Conservation (phyloP, 2,888 invertebrate genomes). For the Heliconius cydno region DNA sequence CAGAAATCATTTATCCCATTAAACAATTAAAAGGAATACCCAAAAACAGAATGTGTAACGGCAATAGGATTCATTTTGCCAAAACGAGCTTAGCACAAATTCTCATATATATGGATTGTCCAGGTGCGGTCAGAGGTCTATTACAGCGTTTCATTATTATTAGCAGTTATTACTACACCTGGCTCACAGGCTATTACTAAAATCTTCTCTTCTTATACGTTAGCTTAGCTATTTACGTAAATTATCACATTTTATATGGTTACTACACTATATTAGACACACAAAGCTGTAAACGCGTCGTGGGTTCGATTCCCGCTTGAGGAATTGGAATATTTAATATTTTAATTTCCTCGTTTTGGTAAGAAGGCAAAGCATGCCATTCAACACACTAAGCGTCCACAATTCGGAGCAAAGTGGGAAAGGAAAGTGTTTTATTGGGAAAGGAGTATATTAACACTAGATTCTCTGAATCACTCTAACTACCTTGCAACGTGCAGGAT, state of each 20-base stretch:
- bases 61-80: conserved; percentile 17
- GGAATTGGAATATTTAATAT: too few relatives aligned
- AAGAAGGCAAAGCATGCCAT: too few relatives aligned
- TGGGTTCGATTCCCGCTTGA: too few relatives aligned
- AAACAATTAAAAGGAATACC: background rate
- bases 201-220: background rate
- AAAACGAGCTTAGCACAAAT: conserved; percentile 13
- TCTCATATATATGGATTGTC: conserved; percentile 9
- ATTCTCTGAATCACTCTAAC: background rate
- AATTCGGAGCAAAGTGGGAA: background rate
- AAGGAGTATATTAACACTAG: background rate
- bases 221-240: background rate
- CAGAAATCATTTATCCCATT: background rate
- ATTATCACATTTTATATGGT: background rate
- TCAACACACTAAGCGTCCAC: background rate
- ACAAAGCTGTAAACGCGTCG: too few relatives aligned
- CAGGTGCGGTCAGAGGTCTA: conserved; percentile 27
- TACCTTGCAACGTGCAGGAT: background rate
- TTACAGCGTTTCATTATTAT: conserved; percentile 23
- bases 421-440: background rate
- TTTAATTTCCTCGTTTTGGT: too few relatives aligned
- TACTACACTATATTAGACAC: too few relatives aligned
- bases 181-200: background rate
- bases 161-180: conserved; percentile 23
- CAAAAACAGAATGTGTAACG: background rate